Conservation (phyloP, 2,113 vertebrate genomes). For the Cheirogaleus medius region DNA sequence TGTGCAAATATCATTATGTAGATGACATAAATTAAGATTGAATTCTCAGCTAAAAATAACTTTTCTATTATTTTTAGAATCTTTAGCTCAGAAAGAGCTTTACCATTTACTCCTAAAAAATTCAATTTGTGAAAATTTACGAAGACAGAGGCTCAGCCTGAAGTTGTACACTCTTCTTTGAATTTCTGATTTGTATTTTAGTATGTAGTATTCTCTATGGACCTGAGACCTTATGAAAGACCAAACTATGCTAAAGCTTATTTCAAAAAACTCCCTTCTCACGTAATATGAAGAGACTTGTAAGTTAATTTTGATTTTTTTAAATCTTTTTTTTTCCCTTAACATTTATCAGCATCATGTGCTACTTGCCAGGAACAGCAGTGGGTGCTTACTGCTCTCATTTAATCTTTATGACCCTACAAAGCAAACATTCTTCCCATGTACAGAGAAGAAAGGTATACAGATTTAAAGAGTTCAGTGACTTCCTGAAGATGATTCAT, state of each 20-base stretch:
- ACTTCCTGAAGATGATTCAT: not conserved
- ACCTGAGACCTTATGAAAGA: not conserved
- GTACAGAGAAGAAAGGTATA: not conserved
- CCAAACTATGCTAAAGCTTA: not conserved
- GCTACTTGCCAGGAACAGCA: not conserved
- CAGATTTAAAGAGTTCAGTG: not conserved
- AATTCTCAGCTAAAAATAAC: not conserved
- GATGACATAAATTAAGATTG: not conserved
- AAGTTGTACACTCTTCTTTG: not conserved
- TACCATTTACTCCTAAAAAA: not conserved
- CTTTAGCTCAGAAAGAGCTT: not conserved
- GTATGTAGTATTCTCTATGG: not conserved
- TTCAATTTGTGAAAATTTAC: not conserved
- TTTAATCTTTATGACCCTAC: not conserved
- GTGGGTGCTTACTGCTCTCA: not conserved
- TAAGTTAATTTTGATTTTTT: not conserved
- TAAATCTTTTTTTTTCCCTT: not conserved
- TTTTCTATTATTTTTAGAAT: slow-evolving; percentile 12
- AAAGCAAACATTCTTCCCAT: not conserved
- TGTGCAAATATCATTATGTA: not conserved
- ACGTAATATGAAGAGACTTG: not conserved
- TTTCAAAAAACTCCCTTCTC: not conserved
- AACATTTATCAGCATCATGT: not conserved
- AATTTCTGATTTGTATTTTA: slow-evolving; percentile 20
- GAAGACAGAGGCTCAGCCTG: not conserved